Evolutionary conservation across 2,797 vertebrate genomes (phyloP).

Genomic region (Lepilemur ruficaudatus): DNA sequence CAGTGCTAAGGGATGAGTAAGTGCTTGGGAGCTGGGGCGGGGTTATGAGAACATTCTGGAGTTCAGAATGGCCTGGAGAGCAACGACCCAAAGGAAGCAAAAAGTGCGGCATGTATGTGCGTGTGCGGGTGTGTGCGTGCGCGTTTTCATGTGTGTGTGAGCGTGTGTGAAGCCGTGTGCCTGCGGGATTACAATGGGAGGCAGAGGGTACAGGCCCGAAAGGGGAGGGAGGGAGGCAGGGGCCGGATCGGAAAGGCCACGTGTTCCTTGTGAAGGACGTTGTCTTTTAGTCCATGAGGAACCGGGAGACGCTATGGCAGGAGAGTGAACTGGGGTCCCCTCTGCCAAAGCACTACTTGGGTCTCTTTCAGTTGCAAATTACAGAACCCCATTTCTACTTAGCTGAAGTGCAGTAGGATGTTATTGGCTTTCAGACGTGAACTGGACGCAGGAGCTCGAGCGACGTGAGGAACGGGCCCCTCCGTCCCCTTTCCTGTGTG

Average conservation of each 20-base stretch:
- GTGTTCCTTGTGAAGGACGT: not conserved
- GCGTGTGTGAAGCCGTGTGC: not conserved
- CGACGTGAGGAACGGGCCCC: not conserved
- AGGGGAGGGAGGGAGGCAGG: no score
- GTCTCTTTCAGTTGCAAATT: not conserved
- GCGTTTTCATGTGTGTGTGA: not conserved
- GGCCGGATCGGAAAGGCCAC: not conserved
- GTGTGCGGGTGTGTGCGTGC: not conserved
- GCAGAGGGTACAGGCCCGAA: no score
- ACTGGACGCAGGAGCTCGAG: not conserved
- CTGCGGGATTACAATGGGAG: not conserved
- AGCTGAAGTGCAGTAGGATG: no score
- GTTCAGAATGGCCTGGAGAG: not conserved
- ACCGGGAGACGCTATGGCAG: not conserved
- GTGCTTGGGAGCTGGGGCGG: not conserved
- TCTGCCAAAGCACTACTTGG: not conserved
- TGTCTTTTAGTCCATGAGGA: not conserved
- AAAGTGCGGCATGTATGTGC: not conserved
- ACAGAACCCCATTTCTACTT: not conserved
- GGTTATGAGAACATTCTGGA: not conserved
- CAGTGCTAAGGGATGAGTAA: not conserved
- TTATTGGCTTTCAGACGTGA: not conserved
- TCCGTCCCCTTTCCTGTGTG: not conserved
- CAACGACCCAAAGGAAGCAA: not conserved
- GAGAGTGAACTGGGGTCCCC: not conserved